Evolutionary conservation across 2,888 invertebrate species (phyloP), one percentile per base, ranked within the genome.

Genomic region (Leptinotarsa haldemani): DNA sequence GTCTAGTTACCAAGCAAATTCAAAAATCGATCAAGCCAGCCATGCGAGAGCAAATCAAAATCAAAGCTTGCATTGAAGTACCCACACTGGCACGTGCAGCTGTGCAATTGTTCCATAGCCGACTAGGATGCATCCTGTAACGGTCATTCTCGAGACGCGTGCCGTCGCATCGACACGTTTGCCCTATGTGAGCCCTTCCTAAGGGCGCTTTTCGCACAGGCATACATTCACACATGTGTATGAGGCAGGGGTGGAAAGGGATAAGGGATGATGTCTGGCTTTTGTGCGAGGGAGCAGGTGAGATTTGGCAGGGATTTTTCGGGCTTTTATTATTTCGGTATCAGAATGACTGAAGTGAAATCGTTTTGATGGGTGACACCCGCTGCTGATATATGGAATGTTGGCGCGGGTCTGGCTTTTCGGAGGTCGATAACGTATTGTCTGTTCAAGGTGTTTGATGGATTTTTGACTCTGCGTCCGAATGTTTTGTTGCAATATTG

Each of bases 81-180:
- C 66, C 66, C 48, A 48, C 66, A 48, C 48, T 66, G 83, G 81
- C 84, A 83, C 84, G 84, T 83, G 84, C 84, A 84, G 84, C 84
- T 84, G 84, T 82, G 82, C 84, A 81, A 83, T 83, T 83, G 81
- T 82, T 81, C 81, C 79, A 71, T 47, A 53, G 70, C 73, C 76
- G 77, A 74, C 79, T 77, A 64, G 80, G 79, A 82, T 82, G 82
- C 80, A 82, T 83, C 82, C 82, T 81, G 82, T 83, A 84, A 84
- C 84, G 84, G 84, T 84, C 84, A 84, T 84, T 82, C 75, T 61
- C 77, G 77, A 78, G 82, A 79, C 84, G 84, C 84, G 84, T 84
- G 84, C 84, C 84, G 79, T 77, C 80, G 80, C 78, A 47, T 53
- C 22, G 22, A 22, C 68, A 46, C 16, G 22, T 73, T 20, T 18